Conservation (phyloP, 1,140 invertebrate species). For the Contarinia nasturtii region DNA sequence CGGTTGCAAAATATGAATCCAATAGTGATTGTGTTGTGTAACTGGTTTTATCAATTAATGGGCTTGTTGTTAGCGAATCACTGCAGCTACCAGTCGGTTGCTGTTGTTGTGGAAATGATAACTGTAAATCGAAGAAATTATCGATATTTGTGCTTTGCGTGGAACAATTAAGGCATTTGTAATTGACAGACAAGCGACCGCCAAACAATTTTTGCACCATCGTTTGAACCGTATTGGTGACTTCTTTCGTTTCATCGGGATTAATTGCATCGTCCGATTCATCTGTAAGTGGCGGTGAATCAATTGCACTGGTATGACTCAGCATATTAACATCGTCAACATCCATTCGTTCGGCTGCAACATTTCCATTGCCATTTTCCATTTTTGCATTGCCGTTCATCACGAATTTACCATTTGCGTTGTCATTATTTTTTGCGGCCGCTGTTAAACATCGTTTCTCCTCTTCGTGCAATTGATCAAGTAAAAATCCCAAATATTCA, state of each 20-base stretch:
- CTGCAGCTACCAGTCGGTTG: neutral
- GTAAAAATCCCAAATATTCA: conserved; percentile 61
- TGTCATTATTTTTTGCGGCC: neutral
- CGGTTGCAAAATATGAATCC: conserved; percentile 53
- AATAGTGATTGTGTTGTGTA: conserved; percentile 41
- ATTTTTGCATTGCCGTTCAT: neutral
- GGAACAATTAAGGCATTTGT: conserved; percentile 48
- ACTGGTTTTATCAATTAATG: neutral
- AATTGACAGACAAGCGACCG: conserved; percentile 48
- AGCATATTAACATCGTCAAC: neutral
- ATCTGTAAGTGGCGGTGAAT: conserved; percentile 12
- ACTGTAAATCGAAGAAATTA: conserved; percentile 57
- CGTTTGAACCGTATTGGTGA: conserved; percentile 10
- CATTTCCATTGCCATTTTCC: neutral
- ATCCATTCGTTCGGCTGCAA: neutral
- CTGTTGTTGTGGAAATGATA: conserved; percentile 48
- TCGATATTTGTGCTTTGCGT: conserved; percentile 50
- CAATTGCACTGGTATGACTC: conserved; percentile 2
- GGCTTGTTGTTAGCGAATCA: neutral
- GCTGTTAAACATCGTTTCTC: conserved; percentile 22
- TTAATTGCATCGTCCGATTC: neutral
- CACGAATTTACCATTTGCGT: neutral
- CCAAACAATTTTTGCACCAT: conserved; percentile 51
- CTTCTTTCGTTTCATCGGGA: conserved; percentile 5
- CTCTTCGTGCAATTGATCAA: conserved; percentile 52